Conservation (phyloP, 2,797 vertebrate species). For the Zalophus californianus region DNA sequence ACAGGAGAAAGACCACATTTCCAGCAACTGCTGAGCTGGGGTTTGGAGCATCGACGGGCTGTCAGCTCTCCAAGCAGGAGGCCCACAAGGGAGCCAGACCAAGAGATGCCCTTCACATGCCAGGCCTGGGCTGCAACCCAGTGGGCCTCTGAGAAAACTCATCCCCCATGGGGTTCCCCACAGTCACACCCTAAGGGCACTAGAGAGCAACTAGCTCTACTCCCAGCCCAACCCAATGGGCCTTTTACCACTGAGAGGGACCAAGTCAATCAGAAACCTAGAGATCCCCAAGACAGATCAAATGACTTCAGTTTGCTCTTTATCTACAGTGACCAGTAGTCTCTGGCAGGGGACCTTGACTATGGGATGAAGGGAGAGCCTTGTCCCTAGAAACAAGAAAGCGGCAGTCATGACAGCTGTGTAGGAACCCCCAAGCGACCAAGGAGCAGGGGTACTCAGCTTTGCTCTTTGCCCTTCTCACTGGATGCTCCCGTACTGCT, state of each 20-base stretch:
- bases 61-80: constrained; percentile 59
- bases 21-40: background rate
- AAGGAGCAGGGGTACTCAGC: background rate
- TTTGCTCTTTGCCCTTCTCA: background rate
- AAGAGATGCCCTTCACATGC: background rate
- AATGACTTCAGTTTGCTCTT: background rate
- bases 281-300: background rate
- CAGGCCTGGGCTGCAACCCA: background rate
- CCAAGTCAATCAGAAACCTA: background rate
- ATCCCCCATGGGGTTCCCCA: background rate
- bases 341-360: background rate
- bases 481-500: too few relatives aligned
- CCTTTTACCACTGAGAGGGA: background rate
- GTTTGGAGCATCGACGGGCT: background rate
- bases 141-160: background rate
- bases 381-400: background rate
- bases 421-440: background rate
- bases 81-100: constrained; percentile 46
- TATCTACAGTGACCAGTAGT: background rate
- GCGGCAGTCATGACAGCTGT: background rate
- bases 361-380: background rate
- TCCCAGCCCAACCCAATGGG: background rate
- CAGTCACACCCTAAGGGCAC: background rate
- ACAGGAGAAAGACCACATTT: background rate
- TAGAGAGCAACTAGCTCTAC: background rate